Base-by-base conservation (phyloP, 2,797 vertebrate species). In the Antrozous pallidus region DNA sequence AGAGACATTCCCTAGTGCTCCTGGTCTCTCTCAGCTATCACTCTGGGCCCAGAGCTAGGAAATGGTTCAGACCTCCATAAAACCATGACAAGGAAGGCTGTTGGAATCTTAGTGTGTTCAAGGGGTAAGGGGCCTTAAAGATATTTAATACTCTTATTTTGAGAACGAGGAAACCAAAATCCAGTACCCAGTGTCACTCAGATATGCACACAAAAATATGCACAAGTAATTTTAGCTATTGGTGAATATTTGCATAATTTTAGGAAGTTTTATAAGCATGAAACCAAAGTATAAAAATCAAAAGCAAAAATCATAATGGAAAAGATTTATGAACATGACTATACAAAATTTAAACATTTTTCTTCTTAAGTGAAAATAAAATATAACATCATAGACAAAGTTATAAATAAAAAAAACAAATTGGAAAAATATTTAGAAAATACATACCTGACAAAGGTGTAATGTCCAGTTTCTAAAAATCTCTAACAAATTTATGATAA, bases 391-490 rank as follows among this genome's bases (percentile, higher is more conserved):
- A 61, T 22, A 71, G 67, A 58, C 16, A 88, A 88, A 79, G 45
- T 78, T 63, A 40, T 42, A 92, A 71, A 28, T 80, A 13, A 81
- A 88, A 92, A 81, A 17, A 14, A 81, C 10, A 54, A 73, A 67
- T 36, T 71, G 12, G 26, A 75, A 88, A 95, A 92, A 81, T 82
- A 90, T 71, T 74, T 91, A 36, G 33, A 93, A 94, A 90, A 80
- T 78, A 67, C 45, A 24, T 63, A 12, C 20, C 31, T n/a, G 12
- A 65, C 40, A 65, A 65, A 82, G 5, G 58, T 24, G 63, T 87
- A 63, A 88, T 33, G 13, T 78, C 42, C 58, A 79, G 33, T 94
- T 94, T 65, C 73, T 2, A 33, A 75, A 85, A 93, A 61, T 65
- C 24, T 38, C 31, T 95, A 85, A 88, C 47, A 84, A 85, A 42